Conservation (phyloP, 30 jellyfish, hydroid and myxozoan genomes). For the Mastigias papua region DNA sequence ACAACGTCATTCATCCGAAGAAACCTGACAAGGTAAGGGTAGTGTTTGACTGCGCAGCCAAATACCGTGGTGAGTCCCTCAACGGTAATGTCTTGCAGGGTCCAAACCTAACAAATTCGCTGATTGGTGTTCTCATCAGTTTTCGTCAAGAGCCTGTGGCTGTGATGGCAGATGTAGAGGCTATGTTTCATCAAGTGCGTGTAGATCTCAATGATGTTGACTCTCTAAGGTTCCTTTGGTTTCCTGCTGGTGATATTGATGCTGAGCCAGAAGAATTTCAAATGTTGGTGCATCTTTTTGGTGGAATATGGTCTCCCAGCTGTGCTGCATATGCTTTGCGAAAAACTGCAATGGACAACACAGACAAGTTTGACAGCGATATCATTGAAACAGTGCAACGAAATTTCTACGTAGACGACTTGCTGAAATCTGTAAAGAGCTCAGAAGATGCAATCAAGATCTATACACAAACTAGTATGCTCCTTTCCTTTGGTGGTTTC, state of each 20-base stretch:
- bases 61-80: neutral
- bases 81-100: neutral
- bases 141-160: neutral
- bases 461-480: neutral
- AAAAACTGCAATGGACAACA: neutral
- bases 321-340: neutral
- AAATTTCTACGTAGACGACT: neutral
- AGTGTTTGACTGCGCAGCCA: neutral
- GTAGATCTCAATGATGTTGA: too few relatives aligned
- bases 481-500: neutral
- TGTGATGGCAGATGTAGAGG: neutral
- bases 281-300: neutral
- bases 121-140: neutral
- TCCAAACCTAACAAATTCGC: neutral
- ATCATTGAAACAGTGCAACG: neutral
- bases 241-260: neutral
- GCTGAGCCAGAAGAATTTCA: neutral
- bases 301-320: too few relatives aligned
- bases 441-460: neutral
- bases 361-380: neutral
- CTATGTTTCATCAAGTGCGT: neutral
- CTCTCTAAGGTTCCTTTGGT: neutral
- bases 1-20: neutral
- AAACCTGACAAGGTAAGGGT: conserved; percentile 1
- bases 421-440: neutral